Evolutionary conservation across 2,888 invertebrate species (phyloP), one percentile per base, ranked within the genome.

Genomic region (Rhimphoctona megacephalus): DNA sequence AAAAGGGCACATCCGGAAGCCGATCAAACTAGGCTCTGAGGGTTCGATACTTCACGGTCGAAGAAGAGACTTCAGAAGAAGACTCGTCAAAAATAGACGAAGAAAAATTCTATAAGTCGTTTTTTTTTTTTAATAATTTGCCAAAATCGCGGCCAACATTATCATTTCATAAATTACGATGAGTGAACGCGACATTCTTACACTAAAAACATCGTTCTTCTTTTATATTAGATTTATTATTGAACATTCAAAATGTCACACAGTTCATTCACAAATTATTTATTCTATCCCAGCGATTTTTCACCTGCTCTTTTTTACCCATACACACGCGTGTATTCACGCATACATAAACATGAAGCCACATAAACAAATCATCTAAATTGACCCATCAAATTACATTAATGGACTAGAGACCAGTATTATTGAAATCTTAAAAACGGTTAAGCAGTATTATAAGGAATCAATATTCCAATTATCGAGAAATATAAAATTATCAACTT

Each of bases 351-450:
- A 64, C 61, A 43, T 11, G 43, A 11, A 22, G 11, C 3, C 33
- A 46, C 46, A 46, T 22, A 25, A 25, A 82, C 25, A 72, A 43
- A 76, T 72, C 39, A 64, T 72, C 80, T 74, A 61, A 86, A 73
- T 83, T 72, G 74, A 86, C 76, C 81, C 81, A 81, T 81, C 78
- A 73, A 78, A 69, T 81, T 69, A 79, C 83, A 78, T 87, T 74
- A 78, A 87, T 85, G 87, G 89, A 92, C 91, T 92, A 90, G 90
- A 91, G 89, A 93, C 90, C 93, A 93, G 93, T 93, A 93, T 93
- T 93, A 93, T 88, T 85, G 85, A 87, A 88, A 88, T 87, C 77
- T 69, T 85, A 82, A 74, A 87, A 86, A 74, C 81, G 85, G 57
- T 80, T 82, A 84, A 88, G 86, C 88, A 89, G 89, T 89, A 89